Percentiles rank a stretch among this genome's conserved stretches.
Conservation (phyloP, 1,140 invertebrate genomes). For the Drosophila seguyi region DNA sequence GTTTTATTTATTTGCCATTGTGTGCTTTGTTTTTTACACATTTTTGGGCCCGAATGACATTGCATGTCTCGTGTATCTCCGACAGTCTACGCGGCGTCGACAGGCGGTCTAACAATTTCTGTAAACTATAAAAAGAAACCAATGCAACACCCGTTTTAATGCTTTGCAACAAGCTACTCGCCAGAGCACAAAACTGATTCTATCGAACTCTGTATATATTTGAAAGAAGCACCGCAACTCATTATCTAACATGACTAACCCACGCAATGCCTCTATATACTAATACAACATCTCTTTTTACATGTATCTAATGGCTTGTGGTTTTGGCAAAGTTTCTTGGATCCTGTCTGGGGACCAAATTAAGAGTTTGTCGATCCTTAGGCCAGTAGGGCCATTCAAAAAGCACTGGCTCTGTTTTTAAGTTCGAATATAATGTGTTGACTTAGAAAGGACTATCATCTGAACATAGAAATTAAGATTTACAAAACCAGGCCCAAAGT, state of each 20-base stretch:
- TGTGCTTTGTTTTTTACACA: constrained; percentile 39
- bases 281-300: constrained; percentile 32
- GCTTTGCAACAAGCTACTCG: constrained; percentile 39
- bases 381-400: background rate
- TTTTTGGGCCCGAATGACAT: constrained; percentile 28
- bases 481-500: constrained; percentile 51
- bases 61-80: constrained; percentile 41
- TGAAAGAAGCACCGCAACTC: constrained; percentile 46
- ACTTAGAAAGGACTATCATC: background rate
- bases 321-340: constrained; percentile 77
- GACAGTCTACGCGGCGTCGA: constrained; percentile 11
- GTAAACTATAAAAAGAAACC: constrained; percentile 22
- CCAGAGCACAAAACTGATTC: constrained; percentile 43
- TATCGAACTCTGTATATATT: constrained; percentile 17
- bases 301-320: constrained; percentile 49
- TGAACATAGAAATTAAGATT: background rate
- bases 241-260: constrained; percentile 38
- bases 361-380: background rate
- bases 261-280: constrained; percentile 33
- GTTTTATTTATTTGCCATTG: constrained; percentile 32
- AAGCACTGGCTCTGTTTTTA: background rate
- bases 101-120: constrained; percentile 24
- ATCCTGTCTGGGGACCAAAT: constrained; percentile 17
- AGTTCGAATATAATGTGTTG: background rate
- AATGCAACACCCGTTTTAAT: constrained; percentile 17